Conservation (phyloP, 2,888 invertebrate genomes). For the Sturmia bella region DNA sequence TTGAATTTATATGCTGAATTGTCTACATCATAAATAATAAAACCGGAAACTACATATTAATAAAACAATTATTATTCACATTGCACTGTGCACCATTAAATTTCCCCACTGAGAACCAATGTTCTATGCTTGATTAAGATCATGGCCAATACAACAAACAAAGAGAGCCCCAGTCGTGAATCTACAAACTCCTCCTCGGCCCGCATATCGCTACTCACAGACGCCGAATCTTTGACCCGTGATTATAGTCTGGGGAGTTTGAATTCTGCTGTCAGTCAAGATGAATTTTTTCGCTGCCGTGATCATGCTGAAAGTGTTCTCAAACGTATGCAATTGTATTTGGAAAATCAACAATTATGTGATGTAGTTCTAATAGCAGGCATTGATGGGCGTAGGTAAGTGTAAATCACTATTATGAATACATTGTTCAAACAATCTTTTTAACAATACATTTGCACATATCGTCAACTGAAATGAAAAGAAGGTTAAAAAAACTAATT, state of each 20-base stretch:
- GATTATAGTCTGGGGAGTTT: constrained; percentile 87
- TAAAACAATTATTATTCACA: constrained; percentile 9
- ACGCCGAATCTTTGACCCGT: constrained; percentile 84
- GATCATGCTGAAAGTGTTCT: constrained; percentile 92
- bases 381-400: constrained; percentile 85
- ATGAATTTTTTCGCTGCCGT: constrained; percentile 89
- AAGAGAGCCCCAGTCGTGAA: constrained; percentile 81
- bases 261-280: constrained; percentile 87
- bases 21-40: constrained; percentile 37
- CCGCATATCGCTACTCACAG: constrained; percentile 78
- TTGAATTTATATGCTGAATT: constrained; percentile 1
- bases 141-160: constrained; percentile 74
- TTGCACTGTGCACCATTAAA: constrained; percentile 11
- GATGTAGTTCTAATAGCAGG: constrained; percentile 94
- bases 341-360: constrained; percentile 91
- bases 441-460: not conserved
- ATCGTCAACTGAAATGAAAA: not conserved
- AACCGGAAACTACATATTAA: constrained; percentile 51
- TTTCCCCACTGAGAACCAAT: constrained; percentile 41
- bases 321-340: constrained; percentile 91
- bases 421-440: not conserved
- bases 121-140: constrained; percentile 56
- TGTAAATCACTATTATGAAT: constrained; percentile 5
- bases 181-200: constrained; percentile 80
- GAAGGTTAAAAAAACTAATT: too few relatives aligned